These are phyloP conservation scores for Tanytarsus gracilentus DNA, from an alignment of 2,888 invertebrate genomes.

Conservation along the genomic window DNA sequence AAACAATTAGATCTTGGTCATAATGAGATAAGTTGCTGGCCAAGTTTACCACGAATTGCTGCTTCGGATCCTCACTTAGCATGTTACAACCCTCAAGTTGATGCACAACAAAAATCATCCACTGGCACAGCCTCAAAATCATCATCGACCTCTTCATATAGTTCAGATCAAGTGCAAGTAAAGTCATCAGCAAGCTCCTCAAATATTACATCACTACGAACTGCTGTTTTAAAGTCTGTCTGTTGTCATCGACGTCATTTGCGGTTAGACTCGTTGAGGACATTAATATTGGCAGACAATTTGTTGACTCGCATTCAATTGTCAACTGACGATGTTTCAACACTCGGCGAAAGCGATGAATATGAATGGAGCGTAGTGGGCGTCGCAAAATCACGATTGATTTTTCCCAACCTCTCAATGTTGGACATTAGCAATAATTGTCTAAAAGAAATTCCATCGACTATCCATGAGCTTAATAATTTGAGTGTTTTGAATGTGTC, in stretches of 20 bases:
- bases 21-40: slow-evolving; percentile 86
- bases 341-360: slow-evolving; percentile 50
- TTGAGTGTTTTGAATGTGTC: slow-evolving; percentile 91
- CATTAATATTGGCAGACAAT: slow-evolving; percentile 72
- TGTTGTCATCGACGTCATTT: slow-evolving; percentile 79
- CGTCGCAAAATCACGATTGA: slow-evolving; percentile 55
- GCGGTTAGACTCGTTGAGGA: slow-evolving; percentile 40
- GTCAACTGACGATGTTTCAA: slow-evolving; percentile 72
- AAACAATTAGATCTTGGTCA: slow-evolving; percentile 89
- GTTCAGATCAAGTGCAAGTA: slow-evolving; percentile 25
- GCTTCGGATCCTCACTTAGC: slow-evolving; percentile 56
- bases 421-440: slow-evolving; percentile 87
- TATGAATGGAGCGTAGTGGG: slow-evolving; percentile 53
- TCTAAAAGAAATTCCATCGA: slow-evolving; percentile 66
- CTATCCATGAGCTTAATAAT: slow-evolving; percentile 74
- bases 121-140: slow-evolving; percentile 42
- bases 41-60: slow-evolving; percentile 66
- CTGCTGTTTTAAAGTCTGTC: slow-evolving; percentile 66
- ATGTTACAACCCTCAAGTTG: slow-evolving; percentile 53
- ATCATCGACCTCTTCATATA: slow-evolving; percentile 38
- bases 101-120: slow-evolving; percentile 33
- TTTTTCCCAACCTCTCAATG: slow-evolving; percentile 92
- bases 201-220: slow-evolving; percentile 49
- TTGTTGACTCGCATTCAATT: slow-evolving; percentile 68
- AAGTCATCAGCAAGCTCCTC: slow-evolving; percentile 29